Conservation (phyloP, 2,113 vertebrate genomes). For the Ailuropoda melanoleuca region DNA sequence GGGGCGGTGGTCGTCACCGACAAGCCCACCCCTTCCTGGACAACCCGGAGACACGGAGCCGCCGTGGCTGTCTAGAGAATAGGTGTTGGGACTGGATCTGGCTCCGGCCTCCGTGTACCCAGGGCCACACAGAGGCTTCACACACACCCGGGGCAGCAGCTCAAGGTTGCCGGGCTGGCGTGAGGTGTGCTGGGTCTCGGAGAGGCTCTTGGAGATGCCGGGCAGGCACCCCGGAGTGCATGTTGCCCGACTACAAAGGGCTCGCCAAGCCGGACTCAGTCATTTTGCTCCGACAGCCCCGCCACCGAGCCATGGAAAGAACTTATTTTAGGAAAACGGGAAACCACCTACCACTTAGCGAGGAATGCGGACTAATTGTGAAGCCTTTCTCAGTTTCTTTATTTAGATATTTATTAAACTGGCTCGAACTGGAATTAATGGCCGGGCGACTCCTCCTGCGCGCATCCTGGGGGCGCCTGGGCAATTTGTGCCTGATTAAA, state of each 20-base stretch:
- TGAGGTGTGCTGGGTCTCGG: accelerated
- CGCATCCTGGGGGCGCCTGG: not conserved
- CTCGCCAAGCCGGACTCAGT: not conserved
- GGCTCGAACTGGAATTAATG: constrained; percentile 52
- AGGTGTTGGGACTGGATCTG: accelerated
- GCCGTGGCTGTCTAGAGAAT: accelerated
- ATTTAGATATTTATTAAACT: constrained; percentile 78
- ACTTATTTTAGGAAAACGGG: constrained; percentile 75
- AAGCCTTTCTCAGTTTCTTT: constrained; percentile 40
- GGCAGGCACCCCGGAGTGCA: accelerated
- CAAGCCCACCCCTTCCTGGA: accelerated
- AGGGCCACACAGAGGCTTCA: not conserved
- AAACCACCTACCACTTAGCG: constrained; percentile 60
- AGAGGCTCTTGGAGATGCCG: accelerated
- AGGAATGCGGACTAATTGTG: constrained; percentile 64
- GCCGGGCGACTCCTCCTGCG: not conserved
- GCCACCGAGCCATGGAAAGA: constrained; percentile 35
- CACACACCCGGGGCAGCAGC: not conserved
- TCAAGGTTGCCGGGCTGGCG: not conserved
- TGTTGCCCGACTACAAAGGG: not conserved
- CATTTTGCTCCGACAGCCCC: not conserved
- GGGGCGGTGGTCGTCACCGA: accelerated
- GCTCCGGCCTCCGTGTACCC: not conserved
- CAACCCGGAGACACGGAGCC: not conserved
- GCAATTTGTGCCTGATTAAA: constrained; percentile 70